Percentiles rank a stretch among this genome's conserved stretches.
These are phyloP conservation scores for Anagrus nilaparvatae DNA, from an alignment of 1,140 invertebrate species.

Conservation along the genomic window DNA sequence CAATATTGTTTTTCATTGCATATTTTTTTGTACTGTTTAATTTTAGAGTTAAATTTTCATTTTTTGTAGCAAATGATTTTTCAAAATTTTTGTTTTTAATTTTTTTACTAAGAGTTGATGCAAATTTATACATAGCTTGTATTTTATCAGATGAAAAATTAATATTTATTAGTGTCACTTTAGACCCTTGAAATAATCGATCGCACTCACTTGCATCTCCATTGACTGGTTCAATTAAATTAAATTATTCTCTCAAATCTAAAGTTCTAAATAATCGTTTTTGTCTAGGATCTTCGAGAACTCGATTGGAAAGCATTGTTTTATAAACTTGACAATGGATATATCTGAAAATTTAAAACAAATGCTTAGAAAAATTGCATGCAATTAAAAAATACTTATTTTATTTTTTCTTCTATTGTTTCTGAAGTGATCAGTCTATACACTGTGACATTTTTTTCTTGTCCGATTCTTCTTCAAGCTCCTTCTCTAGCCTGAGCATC, in stretches of 20 bases:
- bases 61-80: too few species aligned
- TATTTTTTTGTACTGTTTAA: too few species aligned
- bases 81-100: slow-evolving; percentile 28
- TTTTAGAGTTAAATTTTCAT: slow-evolving; percentile 1
- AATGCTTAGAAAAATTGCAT: too few species aligned
- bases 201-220: slow-evolving; percentile 68
- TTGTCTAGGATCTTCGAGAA: slow-evolving; percentile 86
- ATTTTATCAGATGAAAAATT: slow-evolving; percentile 39
- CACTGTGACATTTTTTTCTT: slow-evolving; percentile 75
- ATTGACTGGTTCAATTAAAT: slow-evolving; percentile 63
- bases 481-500: slow-evolving; percentile 80
- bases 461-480: slow-evolving; percentile 88
- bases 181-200: slow-evolving; percentile 66
- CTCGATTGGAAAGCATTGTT: slow-evolving; percentile 83
- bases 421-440: slow-evolving; percentile 79
- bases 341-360: slow-evolving; percentile 53
- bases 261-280: slow-evolving; percentile 86
- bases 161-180: slow-evolving; percentile 39
- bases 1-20: too few species aligned
- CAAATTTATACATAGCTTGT: slow-evolving; percentile 47
- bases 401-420: slow-evolving; percentile 79
- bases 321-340: slow-evolving; percentile 95
- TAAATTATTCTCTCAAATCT: slow-evolving; percentile 84
- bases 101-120: slow-evolving; percentile 46
- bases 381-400: slow-evolving; percentile 6